These are phyloP conservation scores for Xestia rhomboidea DNA, from an alignment of 2,888 invertebrate genomes.

Conservation along the genomic window DNA sequence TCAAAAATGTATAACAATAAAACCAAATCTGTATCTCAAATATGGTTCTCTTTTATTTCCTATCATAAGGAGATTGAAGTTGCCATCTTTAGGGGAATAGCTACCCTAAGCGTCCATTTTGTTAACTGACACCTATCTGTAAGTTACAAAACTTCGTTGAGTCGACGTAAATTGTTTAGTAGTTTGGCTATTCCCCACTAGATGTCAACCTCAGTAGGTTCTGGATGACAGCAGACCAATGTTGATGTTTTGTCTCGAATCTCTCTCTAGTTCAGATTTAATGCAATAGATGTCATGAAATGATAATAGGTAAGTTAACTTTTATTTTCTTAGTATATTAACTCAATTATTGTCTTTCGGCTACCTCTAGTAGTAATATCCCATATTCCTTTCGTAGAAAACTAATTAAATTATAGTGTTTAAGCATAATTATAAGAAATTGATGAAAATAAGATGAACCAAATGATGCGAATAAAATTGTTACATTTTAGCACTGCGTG, in stretches of 20 bases:
- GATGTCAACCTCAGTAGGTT: conserved; percentile 26
- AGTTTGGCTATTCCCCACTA: conserved; percentile 22
- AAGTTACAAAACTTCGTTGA: neutral
- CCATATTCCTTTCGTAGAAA: neutral
- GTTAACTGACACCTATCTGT: conserved; percentile 26
- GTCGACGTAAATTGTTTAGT: neutral
- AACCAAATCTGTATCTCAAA: neutral
- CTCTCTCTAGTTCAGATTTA: conserved; percentile 10
- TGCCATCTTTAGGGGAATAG: conserved; percentile 41
- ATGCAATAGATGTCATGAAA: conserved; percentile 26
- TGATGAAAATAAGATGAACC: neutral
- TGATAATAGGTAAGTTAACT: neutral
- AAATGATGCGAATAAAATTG: neutral
- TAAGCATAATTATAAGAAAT: neutral
- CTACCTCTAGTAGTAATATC: neutral
- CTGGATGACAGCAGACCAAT: neutral
- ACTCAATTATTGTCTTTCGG: neutral
- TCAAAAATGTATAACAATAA: neutral
- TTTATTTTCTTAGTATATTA: neutral
- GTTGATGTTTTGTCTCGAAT: neutral
- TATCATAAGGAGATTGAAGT: neutral
- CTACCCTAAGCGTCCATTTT: neutral
- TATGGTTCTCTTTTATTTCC: neutral
- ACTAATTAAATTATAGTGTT: neutral
- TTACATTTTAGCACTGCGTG: neutral